Base-by-base conservation (phyloP, 2,888 invertebrate genomes). In the Unio delphinus region DNA sequence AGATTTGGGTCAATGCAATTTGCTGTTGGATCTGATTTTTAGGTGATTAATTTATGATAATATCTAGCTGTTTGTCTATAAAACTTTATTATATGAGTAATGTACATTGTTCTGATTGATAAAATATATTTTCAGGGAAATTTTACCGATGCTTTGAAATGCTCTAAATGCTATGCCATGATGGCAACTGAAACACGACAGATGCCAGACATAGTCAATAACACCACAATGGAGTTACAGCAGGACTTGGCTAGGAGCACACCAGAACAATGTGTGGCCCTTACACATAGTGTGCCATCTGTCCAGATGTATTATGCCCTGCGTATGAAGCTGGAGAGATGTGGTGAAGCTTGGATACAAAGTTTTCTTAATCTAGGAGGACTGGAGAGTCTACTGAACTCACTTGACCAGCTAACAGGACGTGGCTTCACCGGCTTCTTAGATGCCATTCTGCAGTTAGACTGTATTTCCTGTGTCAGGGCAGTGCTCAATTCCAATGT, bases 301-400 rank as follows among this genome's bases (percentile, higher is more conserved):
- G 76, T 84, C 69, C 84, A 84, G 70, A 83, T 85, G 73, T 87
- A 84, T 78, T 86, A 83, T 73, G 83, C 85, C 4, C 75, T 88
- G 45, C 75, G 81, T 23, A 78, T 80, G 55, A 81, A 83, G 57
- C 76, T 88, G 45, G 86, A 86, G 57, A 78, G 75, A 62, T 82
- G 85, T 69, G 75, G 76, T 55, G 84, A 88, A 62, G 82, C 85
- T 68, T 91, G 91, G 91, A 83, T 91, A 73, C 80, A 74, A 78
- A 90, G 91, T 68, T 91, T 91, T 76, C 80, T 91, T 67, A 85
- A 88, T 56, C 82, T 88, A 68, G 90, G 90, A 73, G 91, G 91
- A 1, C 82, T 91, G 58, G 89, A 89, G 55, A 87, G 90, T 55
- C 77, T 91, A 69, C 84, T 91, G 76, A 90, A 90, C 75, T 87